A percentile compares a stretch with the other conserved stretches of the same genome.
Conservation (phyloP, 2,888 invertebrate species). For the Athrips mouffetella region DNA sequence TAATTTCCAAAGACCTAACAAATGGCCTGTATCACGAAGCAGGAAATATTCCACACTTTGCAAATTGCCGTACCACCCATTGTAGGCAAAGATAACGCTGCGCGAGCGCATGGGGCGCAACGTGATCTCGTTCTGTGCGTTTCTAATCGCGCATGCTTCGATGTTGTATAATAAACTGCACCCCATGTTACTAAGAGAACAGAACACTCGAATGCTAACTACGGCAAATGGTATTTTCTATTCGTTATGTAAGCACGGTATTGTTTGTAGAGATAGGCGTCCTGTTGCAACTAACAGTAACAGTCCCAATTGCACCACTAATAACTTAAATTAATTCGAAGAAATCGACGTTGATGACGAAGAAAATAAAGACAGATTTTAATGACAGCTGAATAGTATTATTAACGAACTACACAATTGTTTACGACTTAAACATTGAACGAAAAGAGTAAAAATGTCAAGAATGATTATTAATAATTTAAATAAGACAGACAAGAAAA, state of each 20-base stretch:
- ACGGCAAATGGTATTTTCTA: conserved; percentile 3
- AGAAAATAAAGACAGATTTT: too few species aligned
- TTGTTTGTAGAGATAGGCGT: not conserved
- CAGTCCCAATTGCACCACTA: not conserved
- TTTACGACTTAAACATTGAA: too few species aligned
- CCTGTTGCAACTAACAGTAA: not conserved
- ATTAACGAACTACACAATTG: too few species aligned
- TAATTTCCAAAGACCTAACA: too few species aligned
- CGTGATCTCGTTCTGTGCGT: conserved; percentile 46
- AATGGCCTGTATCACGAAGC: not conserved
- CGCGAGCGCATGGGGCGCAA: conserved; percentile 44
- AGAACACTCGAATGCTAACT: conserved; percentile 7
- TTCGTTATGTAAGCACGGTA: not conserved
- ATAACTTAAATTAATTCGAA: too few species aligned
- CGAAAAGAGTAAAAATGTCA: not conserved
- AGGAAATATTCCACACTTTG: not conserved
- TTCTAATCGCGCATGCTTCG: conserved; percentile 49
- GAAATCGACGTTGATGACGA: too few species aligned
- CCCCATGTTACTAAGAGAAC: conserved; percentile 23
- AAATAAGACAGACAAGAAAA: not conserved
- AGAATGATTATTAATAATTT: not conserved
- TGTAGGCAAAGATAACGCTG: not conserved
- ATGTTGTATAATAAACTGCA: conserved; percentile 38
- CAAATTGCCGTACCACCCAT: not conserved
- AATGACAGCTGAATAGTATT: too few species aligned